phyloP scores from a whole-genome alignment of 2,888 invertebrate genomes.

The Eumerus sabulonum region DNA sequence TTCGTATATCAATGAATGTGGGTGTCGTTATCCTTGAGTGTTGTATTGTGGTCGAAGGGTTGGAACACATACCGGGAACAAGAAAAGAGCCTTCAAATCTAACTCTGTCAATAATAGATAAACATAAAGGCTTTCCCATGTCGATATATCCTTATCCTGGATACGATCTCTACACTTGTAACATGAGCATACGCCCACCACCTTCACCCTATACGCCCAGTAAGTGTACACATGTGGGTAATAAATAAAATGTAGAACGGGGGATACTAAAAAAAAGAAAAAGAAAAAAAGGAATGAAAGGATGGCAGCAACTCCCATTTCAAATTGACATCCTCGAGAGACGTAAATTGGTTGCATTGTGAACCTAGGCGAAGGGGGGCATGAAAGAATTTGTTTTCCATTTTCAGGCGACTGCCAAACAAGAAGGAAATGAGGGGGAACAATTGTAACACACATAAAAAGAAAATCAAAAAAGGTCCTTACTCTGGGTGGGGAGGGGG shows the following conservation, averaged over 20 bases:
- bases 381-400: conserved; percentile 47
- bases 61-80: conserved; percentile 40
- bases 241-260: too few species aligned
- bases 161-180: conserved; percentile 49
- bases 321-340: conserved; percentile 60
- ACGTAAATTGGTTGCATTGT: not conserved
- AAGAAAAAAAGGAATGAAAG: conserved; percentile 20
- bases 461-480: conserved; percentile 14
- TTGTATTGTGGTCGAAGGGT: conserved; percentile 45
- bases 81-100: conserved; percentile 21
- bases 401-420: conserved; percentile 46
- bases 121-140: conserved; percentile 23
- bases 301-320: conserved; percentile 46
- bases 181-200: conserved; percentile 4
- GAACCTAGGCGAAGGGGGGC: not conserved
- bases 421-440: conserved; percentile 9
- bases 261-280: too few species aligned
- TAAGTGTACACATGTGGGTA: conserved; percentile 60
- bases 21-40: conserved; percentile 4
- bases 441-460: too few species aligned
- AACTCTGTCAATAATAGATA: conserved; percentile 58
- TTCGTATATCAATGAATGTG: not conserved
- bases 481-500: not conserved
- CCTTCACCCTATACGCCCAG: too few species aligned
- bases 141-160: conserved; percentile 17